phyloP scores from a whole-genome alignment of 2,888 invertebrate genomes.

The Epiblema foenella region DNA sequence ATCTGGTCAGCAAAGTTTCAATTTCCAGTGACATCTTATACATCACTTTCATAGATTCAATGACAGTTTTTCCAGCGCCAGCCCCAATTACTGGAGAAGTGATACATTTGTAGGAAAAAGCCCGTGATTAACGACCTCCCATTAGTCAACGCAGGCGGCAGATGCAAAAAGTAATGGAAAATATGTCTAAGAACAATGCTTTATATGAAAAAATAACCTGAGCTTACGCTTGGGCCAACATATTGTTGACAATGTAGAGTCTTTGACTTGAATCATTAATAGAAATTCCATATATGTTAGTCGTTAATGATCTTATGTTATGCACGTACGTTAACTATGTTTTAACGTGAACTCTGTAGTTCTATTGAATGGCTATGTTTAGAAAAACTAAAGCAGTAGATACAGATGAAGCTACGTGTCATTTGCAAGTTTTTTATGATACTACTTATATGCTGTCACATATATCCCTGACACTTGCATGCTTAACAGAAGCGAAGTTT shows the following conservation, averaged over 20 bases:
- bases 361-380: background rate
- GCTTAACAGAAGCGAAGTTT: too few relatives aligned
- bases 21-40: background rate
- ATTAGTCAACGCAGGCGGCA: constrained; percentile 56
- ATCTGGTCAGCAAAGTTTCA: background rate
- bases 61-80: constrained; percentile 28
- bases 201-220: background rate
- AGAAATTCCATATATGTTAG: too few relatives aligned
- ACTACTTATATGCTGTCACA: too few relatives aligned
- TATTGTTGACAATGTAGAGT: background rate
- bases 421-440: too few relatives aligned
- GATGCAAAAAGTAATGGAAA: constrained; percentile 50
- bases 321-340: background rate
- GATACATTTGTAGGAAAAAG: constrained; percentile 43
- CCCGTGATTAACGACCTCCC: constrained; percentile 55
- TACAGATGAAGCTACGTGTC: too few relatives aligned
- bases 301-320: background rate
- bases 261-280: background rate
- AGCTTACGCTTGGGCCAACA: background rate
- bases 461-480: too few relatives aligned
- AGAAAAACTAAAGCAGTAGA: too few relatives aligned
- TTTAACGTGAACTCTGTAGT: background rate
- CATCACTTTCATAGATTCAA: constrained; percentile 22
- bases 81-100: constrained; percentile 35
- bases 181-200: constrained; percentile 46